These are phyloP conservation scores for Lasioglossum oenotherae DNA, from an alignment of 2,888 invertebrate genomes.

Conservation along the genomic window DNA sequence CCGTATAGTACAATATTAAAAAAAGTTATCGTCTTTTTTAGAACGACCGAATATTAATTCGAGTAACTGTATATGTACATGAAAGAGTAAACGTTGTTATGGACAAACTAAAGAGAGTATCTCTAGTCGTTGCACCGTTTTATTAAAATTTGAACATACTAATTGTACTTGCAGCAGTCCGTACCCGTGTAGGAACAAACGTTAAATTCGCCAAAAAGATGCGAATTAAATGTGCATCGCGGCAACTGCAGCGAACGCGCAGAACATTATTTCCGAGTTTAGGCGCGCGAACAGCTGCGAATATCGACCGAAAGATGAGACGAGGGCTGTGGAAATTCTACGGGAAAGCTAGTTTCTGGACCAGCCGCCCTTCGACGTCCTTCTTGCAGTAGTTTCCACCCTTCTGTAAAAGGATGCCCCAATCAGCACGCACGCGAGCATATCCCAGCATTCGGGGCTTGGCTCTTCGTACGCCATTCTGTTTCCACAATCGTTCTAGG, in stretches of 20 bases:
- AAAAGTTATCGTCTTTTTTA: too few species aligned
- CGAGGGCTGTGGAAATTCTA: conserved; percentile 45
- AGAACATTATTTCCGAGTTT: conserved; percentile 50
- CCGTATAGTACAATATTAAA: too few species aligned
- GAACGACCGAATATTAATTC: too few species aligned
- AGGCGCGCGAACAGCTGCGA: conserved; percentile 49
- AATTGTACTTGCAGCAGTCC: too few species aligned
- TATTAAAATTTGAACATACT: too few species aligned
- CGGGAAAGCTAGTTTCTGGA: conserved; percentile 51
- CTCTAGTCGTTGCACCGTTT: too few species aligned
- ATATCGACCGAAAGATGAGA: conserved; percentile 65
- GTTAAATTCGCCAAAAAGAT: not conserved
- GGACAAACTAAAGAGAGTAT: too few species aligned
- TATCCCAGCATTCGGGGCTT: conserved; percentile 24
- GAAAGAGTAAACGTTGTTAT: too few species aligned
- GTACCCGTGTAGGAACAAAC: not conserved
- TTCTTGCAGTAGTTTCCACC: conserved; percentile 48
- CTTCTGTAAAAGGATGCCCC: conserved; percentile 51
- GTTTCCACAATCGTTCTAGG: not conserved
- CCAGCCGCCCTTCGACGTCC: conserved; percentile 51
- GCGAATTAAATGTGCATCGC: conserved; percentile 36
- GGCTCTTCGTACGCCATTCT: conserved; percentile 16
- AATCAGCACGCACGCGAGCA: conserved; percentile 61
- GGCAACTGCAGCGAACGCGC: not conserved
- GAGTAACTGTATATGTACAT: too few species aligned